Base-by-base conservation (phyloP, 2,113 vertebrate species). In the Carettochelys insculpta region DNA sequence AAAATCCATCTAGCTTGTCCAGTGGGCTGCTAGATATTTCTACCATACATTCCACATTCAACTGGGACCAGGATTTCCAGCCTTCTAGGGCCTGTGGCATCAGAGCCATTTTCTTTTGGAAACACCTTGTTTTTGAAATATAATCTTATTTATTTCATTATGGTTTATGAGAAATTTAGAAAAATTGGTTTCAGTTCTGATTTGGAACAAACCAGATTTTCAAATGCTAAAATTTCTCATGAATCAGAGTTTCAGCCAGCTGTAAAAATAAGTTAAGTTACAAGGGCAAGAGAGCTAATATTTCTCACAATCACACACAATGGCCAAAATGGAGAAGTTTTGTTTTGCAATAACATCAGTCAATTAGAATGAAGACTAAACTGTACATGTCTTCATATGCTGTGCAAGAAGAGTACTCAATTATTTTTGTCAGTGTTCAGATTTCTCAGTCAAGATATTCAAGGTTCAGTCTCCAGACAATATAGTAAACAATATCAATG, bases 331-430 rank as follows among this genome's bases (percentile, higher is more conserved):
- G 29, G 1, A 16, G 16, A 6, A 38, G 2, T 52, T 93, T 77
- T 53, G 11, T 50, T 24, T 50, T 73, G 9, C 19, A 45, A 2
- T 71, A 29, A 85, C 52, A 77, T 83, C 76, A 90, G 5, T 83
- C 5, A 71, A n/a, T 20, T 1, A 56, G 5, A 1, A 1, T 54
- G 43, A 87, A 16, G 3, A 75, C 38, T 77, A 38, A 31, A n/a
- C 48, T 81, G 48, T 80, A 52, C 27, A 8, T 50, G 0, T 34
- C 5, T 9, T 78, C 85, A 12, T 50, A 4, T 16, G 53, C 76
- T 9, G 29, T 34, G 47, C 0, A 12, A 0, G 19, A 52, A 20
- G 20, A 20, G 51, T 52, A 52, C 6, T 52, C 19, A 8, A 52
- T 50, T 52, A 20, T 52, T 52, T 52, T 52, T 52, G 51, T 52